Conservation (phyloP, 2,888 invertebrate species). For the Tetragonisca angustula region DNA sequence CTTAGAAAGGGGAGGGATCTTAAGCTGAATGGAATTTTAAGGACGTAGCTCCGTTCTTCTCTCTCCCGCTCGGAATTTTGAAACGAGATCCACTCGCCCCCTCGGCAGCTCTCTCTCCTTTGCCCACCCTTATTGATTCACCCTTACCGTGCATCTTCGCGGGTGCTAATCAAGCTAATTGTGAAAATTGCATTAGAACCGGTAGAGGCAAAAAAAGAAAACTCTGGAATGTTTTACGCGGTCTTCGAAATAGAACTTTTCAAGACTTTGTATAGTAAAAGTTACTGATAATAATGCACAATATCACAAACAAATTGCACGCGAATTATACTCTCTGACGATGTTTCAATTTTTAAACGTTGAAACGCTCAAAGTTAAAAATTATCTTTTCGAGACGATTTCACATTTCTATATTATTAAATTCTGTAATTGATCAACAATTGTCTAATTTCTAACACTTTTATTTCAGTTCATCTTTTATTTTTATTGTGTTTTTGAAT, state of each 20-base stretch:
- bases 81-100: constrained; percentile 27
- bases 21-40: constrained; percentile 55
- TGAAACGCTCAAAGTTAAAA: background rate
- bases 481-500: background rate
- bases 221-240: too few species aligned
- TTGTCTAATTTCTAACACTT: too few species aligned
- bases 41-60: constrained; percentile 59
- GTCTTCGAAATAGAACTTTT: too few species aligned
- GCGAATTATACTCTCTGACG: background rate
- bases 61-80: constrained; percentile 45
- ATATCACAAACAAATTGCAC: background rate
- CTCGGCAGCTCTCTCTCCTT: background rate
- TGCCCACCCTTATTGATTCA: constrained; percentile 1
- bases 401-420: background rate
- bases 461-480: background rate
- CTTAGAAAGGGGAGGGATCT: constrained; percentile 71
- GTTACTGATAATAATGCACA: background rate
- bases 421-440: background rate
- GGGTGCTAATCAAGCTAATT: background rate
- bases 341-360: background rate
- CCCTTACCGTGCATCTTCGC: background rate
- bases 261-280: too few species aligned
- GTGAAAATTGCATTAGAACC: background rate
- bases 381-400: background rate
- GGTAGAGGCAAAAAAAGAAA: background rate